Conservation (phyloP, 2,113 vertebrate genomes). For the Dicerorhinus sumatrensis region DNA sequence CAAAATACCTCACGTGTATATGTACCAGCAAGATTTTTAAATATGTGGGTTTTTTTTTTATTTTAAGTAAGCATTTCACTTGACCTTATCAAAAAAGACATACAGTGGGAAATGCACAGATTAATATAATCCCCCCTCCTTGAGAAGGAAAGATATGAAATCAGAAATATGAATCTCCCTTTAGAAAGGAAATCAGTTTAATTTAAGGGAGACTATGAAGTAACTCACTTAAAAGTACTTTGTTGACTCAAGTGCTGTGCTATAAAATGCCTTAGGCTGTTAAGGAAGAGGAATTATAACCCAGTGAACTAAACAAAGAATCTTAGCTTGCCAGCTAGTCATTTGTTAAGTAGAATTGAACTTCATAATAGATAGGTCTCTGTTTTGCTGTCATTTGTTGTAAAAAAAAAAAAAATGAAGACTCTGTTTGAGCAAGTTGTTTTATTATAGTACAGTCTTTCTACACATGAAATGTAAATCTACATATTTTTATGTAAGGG, state of each 20-base stretch:
- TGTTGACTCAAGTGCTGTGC: background rate
- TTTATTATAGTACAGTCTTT: background rate
- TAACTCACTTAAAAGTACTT: background rate
- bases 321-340: background rate
- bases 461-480: background rate
- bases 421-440: background rate
- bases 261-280: background rate
- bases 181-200: slow-evolving; percentile 24
- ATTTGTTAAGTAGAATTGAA: slow-evolving; percentile 27
- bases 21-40: background rate
- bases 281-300: background rate
- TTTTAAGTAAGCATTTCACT: slow-evolving; percentile 41
- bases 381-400: background rate
- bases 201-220: background rate
- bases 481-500: slow-evolving; percentile 21
- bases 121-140: background rate
- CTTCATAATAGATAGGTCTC: background rate
- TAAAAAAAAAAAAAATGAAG: background rate
- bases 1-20: background rate
- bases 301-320: background rate
- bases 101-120: slow-evolving; percentile 22
- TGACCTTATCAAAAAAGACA: background rate
- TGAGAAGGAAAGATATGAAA: slow-evolving; percentile 1
- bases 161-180: slow-evolving; percentile 10
- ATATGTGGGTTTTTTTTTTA: background rate